Conservation (phyloP, 2,888 invertebrate genomes). For the Odontomyia ornata region DNA sequence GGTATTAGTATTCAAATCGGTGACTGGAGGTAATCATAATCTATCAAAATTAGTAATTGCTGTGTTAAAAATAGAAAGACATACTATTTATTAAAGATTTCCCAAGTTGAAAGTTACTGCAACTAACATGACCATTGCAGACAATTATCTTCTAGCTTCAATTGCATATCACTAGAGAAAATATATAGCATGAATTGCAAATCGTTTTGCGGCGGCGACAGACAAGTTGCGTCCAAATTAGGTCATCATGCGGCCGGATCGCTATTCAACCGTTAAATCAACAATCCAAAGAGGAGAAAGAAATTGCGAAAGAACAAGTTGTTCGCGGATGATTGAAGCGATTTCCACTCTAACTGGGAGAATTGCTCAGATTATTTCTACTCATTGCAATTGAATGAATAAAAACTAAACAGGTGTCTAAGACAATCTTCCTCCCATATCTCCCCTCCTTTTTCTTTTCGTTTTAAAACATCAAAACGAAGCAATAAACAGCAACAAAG, state of each 20-base stretch:
- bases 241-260: neutral
- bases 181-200: neutral
- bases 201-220: neutral
- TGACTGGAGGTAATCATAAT: neutral
- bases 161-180: neutral
- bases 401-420: neutral
- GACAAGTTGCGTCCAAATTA: neutral
- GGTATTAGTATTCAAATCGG: neutral
- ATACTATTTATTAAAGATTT: too few relatives aligned
- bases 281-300: neutral
- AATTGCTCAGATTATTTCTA: neutral
- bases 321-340: neutral
- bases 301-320: neutral
- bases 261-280: constrained; percentile 14
- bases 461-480: neutral
- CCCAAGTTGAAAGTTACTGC: too few relatives aligned
- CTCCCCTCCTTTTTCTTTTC: neutral
- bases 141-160: neutral
- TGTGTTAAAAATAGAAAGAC: too few relatives aligned
- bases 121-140: neutral
- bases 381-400: neutral
- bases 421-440: neutral
- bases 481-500: neutral
- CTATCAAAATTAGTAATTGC: too few relatives aligned
- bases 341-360: neutral